Conservation (phyloP, 2,888 invertebrate genomes). For the Drosophila greeni region DNA sequence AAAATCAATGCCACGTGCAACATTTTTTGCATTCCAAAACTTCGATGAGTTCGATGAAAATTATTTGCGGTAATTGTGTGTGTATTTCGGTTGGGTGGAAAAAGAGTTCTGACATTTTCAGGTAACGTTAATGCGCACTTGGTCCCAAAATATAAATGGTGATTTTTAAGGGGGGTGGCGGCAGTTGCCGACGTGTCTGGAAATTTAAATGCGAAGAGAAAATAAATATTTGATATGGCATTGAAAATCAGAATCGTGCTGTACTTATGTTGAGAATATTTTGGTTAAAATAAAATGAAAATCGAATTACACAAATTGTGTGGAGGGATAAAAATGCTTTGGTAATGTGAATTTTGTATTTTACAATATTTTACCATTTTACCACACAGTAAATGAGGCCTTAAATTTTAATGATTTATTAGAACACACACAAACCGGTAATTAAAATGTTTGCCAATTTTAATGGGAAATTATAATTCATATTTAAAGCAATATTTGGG, state of each 20-base stretch:
- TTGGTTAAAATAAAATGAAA: neutral
- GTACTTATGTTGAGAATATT: constrained; percentile 16
- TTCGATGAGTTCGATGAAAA: constrained; percentile 21
- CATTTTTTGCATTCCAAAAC: constrained; percentile 30
- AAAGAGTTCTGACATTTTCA: constrained; percentile 28
- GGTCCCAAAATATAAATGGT: neutral
- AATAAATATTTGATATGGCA: constrained; percentile 56
- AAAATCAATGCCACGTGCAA: constrained; percentile 39
- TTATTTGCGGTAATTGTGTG: constrained; percentile 38
- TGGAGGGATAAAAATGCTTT: neutral
- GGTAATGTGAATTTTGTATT: neutral
- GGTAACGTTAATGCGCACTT: constrained; percentile 45
- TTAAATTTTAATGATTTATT: neutral
- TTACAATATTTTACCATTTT: neutral
- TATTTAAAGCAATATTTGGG: too few species aligned
- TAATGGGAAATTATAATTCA: too few species aligned
- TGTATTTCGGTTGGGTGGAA: neutral
- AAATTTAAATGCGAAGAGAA: constrained; percentile 50
- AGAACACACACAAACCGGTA: too few species aligned
- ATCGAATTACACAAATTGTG: constrained; percentile 8
- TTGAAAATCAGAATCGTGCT: constrained; percentile 41
- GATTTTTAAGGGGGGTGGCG: constrained; percentile 14
- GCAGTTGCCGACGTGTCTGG: constrained; percentile 61
- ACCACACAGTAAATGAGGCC: neutral
- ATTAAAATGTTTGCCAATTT: neutral